Conservation (phyloP, 2,797 vertebrate genomes). For the Phoebastria nigripes region DNA sequence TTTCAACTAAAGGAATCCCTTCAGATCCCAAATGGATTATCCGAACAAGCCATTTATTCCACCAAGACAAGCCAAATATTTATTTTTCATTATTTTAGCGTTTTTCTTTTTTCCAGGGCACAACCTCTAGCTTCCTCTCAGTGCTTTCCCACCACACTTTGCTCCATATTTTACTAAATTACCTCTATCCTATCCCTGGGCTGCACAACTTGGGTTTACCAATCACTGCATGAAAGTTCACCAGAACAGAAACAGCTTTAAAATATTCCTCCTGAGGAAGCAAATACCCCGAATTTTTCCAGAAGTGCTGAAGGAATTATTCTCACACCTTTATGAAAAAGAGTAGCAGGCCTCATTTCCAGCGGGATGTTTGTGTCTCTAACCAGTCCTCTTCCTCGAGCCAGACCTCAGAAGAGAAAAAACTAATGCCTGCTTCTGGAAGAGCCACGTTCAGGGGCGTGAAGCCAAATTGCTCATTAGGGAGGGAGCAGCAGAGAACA, state of each 20-base stretch:
- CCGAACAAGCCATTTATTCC: neutral
- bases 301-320: neutral
- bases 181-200: too few species aligned
- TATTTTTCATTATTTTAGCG: rapidly evolving
- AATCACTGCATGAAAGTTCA: neutral
- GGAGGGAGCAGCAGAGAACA: neutral
- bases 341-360: neutral
- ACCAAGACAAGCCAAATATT: neutral
- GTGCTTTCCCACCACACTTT: neutral
- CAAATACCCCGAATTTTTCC: neutral
- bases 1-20: neutral
- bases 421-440: neutral
- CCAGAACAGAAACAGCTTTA: neutral
- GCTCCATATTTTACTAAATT: neutral
- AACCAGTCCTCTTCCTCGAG: neutral
- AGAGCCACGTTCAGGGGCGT: rapidly evolving
- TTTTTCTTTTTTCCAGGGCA: neutral
- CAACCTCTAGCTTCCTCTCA: neutral
- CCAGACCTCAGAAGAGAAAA: neutral
- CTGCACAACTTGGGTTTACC: neutral
- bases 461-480: neutral
- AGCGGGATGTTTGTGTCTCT: neutral
- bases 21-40: neutral
- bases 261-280: neutral
- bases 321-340: neutral